These are phyloP conservation scores for Brachirus orientalis DNA, from an alignment of 2,113 vertebrate species.

Conservation along the genomic window DNA sequence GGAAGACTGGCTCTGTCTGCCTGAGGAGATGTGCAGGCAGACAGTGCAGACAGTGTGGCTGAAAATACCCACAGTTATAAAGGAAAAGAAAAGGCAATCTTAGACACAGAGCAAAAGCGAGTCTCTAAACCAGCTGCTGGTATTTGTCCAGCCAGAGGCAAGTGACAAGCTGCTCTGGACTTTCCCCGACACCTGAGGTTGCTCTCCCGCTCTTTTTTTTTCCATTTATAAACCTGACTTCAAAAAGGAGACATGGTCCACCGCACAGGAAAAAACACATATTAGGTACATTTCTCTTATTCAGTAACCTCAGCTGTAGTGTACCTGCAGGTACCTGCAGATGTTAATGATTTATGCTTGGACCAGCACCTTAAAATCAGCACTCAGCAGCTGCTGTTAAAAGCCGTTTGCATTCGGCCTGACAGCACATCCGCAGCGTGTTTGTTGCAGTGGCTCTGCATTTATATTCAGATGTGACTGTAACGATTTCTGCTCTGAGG, in stretches of 20 bases:
- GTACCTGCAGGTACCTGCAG: constrained; percentile 19
- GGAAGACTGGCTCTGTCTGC: not conserved
- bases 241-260: not conserved
- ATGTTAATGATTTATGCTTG: constrained; percentile 49
- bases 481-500: not conserved
- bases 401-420: constrained; percentile 10
- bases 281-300: constrained; percentile 19
- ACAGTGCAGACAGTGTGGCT: not conserved
- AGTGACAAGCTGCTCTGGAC: constrained; percentile 17
- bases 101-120: not conserved
- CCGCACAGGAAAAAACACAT: not conserved
- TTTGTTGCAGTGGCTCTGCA: constrained; percentile 2
- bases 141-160: constrained; percentile 11
- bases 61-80: constrained; percentile 11
- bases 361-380: constrained; percentile 14
- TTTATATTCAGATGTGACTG: constrained; percentile 16
- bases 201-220: constrained; percentile 8
- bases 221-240: constrained; percentile 24
- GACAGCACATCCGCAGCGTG: constrained; percentile 24
- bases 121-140: constrained; percentile 30
- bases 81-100: not conserved
- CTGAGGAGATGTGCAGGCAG: too few species aligned
- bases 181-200: constrained; percentile 32
- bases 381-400: constrained; percentile 27
- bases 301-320: constrained; percentile 11